These are phyloP conservation scores for Polyommatus iphigenia DNA, from an alignment of 2,888 invertebrate genomes.

Conservation along the genomic window DNA sequence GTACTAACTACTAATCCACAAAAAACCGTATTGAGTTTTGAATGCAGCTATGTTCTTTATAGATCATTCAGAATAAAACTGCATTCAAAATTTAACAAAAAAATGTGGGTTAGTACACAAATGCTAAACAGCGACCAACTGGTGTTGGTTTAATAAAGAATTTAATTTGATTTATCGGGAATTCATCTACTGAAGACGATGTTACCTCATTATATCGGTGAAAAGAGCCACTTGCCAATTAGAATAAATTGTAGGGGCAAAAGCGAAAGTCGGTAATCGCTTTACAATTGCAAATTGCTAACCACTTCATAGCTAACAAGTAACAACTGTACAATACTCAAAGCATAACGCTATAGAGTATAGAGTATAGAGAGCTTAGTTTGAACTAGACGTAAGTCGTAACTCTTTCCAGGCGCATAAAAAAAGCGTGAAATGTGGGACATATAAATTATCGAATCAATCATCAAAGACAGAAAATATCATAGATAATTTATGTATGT, in stretches of 20 bases:
- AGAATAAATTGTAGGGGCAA: slow-evolving; percentile 12
- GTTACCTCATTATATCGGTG: not conserved
- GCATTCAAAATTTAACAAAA: no score
- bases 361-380: not conserved
- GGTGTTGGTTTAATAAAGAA: not conserved
- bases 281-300: not conserved
- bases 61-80: no score
- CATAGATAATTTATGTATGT: no score
- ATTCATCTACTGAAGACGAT: not conserved
- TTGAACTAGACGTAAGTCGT: not conserved
- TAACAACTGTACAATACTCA: not conserved
- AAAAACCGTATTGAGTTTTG: no score
- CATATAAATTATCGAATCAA: not conserved
- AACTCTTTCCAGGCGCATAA: not conserved
- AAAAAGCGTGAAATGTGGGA: not conserved
- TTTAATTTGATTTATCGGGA: not conserved
- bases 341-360: not conserved
- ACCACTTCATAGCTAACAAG: not conserved
- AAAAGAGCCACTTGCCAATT: slow-evolving; percentile 14
- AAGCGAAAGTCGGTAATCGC: slow-evolving; percentile 15
- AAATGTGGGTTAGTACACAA: no score
- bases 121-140: no score
- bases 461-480: not conserved
- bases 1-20: no score
- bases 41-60: no score